Conservation (phyloP, 2,888 invertebrate genomes). For the Cremastinae sp. region DNA sequence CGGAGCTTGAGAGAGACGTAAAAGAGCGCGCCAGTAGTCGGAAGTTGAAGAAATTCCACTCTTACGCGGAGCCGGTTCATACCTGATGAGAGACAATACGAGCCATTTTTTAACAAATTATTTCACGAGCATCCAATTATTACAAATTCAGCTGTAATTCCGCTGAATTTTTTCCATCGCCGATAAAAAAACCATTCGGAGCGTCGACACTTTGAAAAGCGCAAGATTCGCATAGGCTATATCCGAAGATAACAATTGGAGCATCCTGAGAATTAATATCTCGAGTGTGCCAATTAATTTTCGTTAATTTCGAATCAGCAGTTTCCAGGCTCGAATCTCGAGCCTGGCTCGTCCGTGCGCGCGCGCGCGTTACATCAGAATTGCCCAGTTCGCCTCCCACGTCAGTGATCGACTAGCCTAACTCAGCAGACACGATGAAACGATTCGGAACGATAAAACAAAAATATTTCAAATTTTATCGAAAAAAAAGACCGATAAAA, state of each 20-base stretch:
- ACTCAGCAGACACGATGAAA: constrained; percentile 35
- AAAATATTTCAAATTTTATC: not conserved
- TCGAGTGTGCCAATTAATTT: constrained; percentile 78
- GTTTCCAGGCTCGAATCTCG: constrained; percentile 71
- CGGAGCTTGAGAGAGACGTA: constrained; percentile 31
- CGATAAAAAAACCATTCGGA: not conserved
- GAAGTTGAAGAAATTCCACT: constrained; percentile 28
- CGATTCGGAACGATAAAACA: constrained; percentile 8
- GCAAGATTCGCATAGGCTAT: not conserved
- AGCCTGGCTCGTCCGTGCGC: constrained; percentile 9
- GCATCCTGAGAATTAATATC: constrained; percentile 77
- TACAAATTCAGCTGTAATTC: too few relatives aligned
- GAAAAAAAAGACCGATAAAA: not conserved
- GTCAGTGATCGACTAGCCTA: constrained; percentile 36
- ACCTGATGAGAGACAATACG: too few relatives aligned
- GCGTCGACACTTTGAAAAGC: not conserved
- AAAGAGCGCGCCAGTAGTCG: constrained; percentile 27
- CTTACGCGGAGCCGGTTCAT: not conserved
- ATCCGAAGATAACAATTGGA: constrained; percentile 77
- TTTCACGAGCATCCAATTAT: not conserved
- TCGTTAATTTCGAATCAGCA: constrained; percentile 79
- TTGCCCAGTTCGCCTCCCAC: constrained; percentile 3
- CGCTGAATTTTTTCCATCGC: not conserved
- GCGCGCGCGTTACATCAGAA: constrained; percentile 1
- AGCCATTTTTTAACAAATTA: too few relatives aligned